Percentiles rank a stretch among this genome's conserved stretches.
Conservation (phyloP, 2,888 invertebrate species). For the Heliconius aoede region DNA sequence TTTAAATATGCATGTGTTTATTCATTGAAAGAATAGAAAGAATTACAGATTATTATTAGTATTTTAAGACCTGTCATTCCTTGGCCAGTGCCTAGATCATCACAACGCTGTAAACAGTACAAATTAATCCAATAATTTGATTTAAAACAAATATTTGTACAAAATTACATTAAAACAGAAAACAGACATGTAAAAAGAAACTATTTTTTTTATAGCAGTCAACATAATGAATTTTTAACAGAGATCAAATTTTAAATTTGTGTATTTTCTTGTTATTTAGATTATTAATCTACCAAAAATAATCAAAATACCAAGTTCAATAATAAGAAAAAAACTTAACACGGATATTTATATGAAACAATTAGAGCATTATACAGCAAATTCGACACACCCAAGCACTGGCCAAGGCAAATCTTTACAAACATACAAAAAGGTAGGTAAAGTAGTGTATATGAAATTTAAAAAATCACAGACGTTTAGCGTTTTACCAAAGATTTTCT, state of each 20-base stretch:
- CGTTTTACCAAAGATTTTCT: slow-evolving; percentile 9
- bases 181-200: too few species aligned
- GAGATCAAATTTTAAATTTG: too few species aligned
- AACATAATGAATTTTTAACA: too few species aligned
- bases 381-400: slow-evolving; percentile 59
- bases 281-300: too few species aligned
- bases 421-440: slow-evolving; percentile 52
- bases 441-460: slow-evolving; percentile 40
- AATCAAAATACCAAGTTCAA: background rate
- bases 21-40: slow-evolving; percentile 41
- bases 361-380: background rate
- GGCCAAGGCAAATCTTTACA: slow-evolving; percentile 73
- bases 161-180: too few species aligned
- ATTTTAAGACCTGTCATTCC: slow-evolving; percentile 47
- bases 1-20: slow-evolving; percentile 45
- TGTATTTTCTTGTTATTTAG: too few species aligned
- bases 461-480: slow-evolving; percentile 16
- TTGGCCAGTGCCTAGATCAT: slow-evolving; percentile 66
- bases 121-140: background rate
- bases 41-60: slow-evolving; percentile 34
- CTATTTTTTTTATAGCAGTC: too few species aligned
- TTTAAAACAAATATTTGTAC: too few species aligned
- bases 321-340: background rate
- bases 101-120: slow-evolving; percentile 8
- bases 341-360: background rate